phyloP scores from a whole-genome alignment of 2,113 vertebrate species.

The Atrichornis clamosus region DNA sequence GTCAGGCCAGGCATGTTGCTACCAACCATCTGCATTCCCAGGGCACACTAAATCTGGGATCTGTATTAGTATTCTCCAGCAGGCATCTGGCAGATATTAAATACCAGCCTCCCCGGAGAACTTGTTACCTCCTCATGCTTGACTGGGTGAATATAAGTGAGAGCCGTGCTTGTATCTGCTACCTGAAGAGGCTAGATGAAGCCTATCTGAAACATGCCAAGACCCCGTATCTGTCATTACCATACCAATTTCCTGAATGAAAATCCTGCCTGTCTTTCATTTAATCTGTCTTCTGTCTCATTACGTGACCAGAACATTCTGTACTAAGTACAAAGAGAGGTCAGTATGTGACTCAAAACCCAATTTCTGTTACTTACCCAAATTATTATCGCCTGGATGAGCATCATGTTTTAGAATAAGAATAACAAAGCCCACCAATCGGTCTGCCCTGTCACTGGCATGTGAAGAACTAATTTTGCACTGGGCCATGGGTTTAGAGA shows the following conservation, averaged over 20 bases:
- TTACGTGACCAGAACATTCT: not conserved
- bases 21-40: not conserved
- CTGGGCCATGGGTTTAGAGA: not conserved
- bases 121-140: conserved; percentile 50
- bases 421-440: not conserved
- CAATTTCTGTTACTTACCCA: conserved; percentile 12
- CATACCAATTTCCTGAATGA: conserved; percentile 20
- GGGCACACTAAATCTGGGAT: not conserved
- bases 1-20: not conserved
- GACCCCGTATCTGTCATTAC: not conserved
- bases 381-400: not conserved
- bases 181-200: conserved; percentile 31
- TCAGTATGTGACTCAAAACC: conserved; percentile 14
- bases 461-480: not conserved
- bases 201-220: conserved; percentile 2
- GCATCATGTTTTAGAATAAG: not conserved
- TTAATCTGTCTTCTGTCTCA: not conserved
- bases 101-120: conserved; percentile 11
- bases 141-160: conserved; percentile 36
- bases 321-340: not conserved
- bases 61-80: conserved; percentile 25
- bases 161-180: not conserved
- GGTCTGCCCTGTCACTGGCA: not conserved
- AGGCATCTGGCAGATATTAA: conserved; percentile 47
- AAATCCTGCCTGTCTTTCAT: not conserved